Evolutionary conservation across 2,113 vertebrate genomes (phyloP), one percentile per base, ranked within the genome.

Genomic region (Anseranas semipalmata): DNA sequence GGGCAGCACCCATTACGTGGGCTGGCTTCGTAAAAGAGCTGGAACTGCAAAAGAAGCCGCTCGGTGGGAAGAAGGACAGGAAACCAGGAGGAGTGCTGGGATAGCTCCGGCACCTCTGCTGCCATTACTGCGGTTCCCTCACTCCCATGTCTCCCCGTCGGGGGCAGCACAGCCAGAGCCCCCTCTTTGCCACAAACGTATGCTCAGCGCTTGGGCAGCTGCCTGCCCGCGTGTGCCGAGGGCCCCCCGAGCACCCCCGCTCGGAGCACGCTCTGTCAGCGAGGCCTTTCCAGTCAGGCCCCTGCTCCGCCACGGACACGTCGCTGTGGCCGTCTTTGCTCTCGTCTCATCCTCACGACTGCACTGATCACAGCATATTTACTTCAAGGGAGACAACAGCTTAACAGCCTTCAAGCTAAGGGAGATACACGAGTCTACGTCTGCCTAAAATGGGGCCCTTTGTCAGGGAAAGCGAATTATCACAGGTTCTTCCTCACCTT

Each of bases 331-430:
- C 25, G 41, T 56, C 52, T 80, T 67, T 56, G 41, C 46, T 83
- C 43, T 67, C 41, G 60, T 78, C 45, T 78, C 60, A 15, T 46
- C 41, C 53, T 89, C 59, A 18, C 19, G 24, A 17, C 65, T 81
- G 41, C 46, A 66, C 8, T 46, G 68, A 85, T 81, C 63, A 72
- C 33, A 33, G 21, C 2, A 0, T 55, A 24, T 76, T 76, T 88
- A 68, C 59, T 77, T 84, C 63, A 84, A 43, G 35, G 16, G 56
- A 60, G 50, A 66, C 55, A 87, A 87, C 4, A 59, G 25, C 62
- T 84, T 65, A 93, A 53, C 62, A 75, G 27, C 32, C 50, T 84
- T 90, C 78, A 93, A 79, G 45, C 28, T 70, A 75, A 74, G 39
- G 50, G 73, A 79, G 73, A 87, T 66, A 53, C 15, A 65, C 0